Evolutionary conservation across 2,888 invertebrate genomes (phyloP), one percentile per base, ranked within the genome.

Genomic region (Lithosia quadra): DNA sequence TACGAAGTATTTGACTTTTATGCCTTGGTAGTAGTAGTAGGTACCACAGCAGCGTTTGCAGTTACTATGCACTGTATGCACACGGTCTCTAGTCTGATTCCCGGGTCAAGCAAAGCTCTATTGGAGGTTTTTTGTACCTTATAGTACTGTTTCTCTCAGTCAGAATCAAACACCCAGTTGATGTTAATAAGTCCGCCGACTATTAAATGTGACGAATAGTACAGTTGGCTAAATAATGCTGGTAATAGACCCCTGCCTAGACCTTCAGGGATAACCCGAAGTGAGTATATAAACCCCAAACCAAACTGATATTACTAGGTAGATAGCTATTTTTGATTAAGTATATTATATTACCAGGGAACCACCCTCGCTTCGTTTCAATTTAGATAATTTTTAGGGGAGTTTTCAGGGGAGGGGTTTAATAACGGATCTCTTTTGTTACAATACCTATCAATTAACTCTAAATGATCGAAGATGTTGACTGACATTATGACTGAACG

Each of bases 401-500:
- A 43, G n/a, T 43, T 43, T 7, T 43, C 43, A 43, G n/a, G n/a
- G n/a, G n/a, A n/a, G n/a, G n/a, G n/a, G n/a, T n/a, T n/a, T n/a
- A n/a, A n/a, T 43, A 18, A 18, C 43, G 18, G 5, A 43, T 43
- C 5, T 43, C 0, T 28, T 28, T 28, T 28, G n/a, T n/a, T n/a
- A n/a, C n/a, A n/a, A 36, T 36, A 39, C 4, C 15, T 39, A 39
- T 80, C 72, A 78, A 86, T 80, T 86, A 81, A 78, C 82, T 84
- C 15, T 76, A 80, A 84, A 78, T 76, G 71, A 71, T 65, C 61
- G 62, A 80, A 79, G 79, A 82, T 84, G 83, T 75, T 80, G 72
- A 60, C 67, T n/a, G 71, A 77, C 71, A 84, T 83, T 84, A 74
- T 75, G 75, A 77, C 76, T 81, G 76, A 80, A 81, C 69, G 78